Percentiles rank a stretch among this genome's conserved stretches.
phyloP scores from a whole-genome alignment of 2,113 vertebrate species.

The Sorex fumeus region DNA sequence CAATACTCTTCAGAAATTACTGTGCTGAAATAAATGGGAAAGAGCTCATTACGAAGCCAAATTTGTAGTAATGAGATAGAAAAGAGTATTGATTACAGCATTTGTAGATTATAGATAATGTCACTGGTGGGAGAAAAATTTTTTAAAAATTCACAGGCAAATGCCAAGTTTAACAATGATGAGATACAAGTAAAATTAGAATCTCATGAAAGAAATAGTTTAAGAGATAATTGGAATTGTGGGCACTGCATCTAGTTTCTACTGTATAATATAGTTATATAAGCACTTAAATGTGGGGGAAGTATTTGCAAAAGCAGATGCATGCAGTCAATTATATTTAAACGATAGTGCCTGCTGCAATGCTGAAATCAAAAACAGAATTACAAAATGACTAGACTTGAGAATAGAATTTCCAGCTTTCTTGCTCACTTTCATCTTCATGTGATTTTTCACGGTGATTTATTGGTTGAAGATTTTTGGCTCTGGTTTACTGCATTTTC shows the following conservation, averaged over 20 bases:
- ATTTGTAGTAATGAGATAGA: not conserved
- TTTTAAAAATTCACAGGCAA: not conserved
- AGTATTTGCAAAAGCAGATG: not conserved
- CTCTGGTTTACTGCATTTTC: not conserved
- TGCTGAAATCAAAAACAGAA: slow-evolving; percentile 6
- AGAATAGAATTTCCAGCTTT: not conserved
- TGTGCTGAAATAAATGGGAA: not conserved
- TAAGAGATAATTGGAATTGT: not conserved
- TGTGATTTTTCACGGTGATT: not conserved
- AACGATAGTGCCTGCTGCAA: not conserved
- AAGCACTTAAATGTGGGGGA: not conserved
- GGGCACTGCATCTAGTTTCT: not conserved
- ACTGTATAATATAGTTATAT: not conserved
- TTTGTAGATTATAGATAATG: not conserved
- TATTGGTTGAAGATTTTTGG: slow-evolving; percentile 21
- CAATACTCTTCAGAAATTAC: not conserved
- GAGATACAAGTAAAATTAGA: not conserved
- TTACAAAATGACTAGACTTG: not conserved
- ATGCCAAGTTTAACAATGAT: not conserved
- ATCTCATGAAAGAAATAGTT: not conserved
- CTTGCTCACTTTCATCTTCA: not conserved
- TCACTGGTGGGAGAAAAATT: not conserved
- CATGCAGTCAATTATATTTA: slow-evolving; percentile 3
- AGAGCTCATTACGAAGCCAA: slow-evolving; percentile 20
- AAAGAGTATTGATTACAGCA: not conserved